Conservation (phyloP, 2,888 invertebrate species). For the Clanis bilineata region DNA sequence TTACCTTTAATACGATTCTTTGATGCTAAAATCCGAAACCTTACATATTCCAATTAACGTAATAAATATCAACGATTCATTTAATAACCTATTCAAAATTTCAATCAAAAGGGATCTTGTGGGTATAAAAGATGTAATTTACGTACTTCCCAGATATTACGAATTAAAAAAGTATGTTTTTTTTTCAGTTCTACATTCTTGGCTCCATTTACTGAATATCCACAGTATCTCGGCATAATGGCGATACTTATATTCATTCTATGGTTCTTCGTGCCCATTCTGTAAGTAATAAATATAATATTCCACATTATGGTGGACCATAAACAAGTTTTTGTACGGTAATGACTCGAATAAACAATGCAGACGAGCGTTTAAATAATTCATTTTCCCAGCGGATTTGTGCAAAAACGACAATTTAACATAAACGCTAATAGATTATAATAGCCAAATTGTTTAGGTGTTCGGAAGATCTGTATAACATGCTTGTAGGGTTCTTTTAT, state of each 20-base stretch:
- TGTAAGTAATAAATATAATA: conserved; percentile 72
- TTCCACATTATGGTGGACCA: conserved; percentile 13
- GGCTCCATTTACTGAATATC: conserved; percentile 82
- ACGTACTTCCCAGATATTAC: no score
- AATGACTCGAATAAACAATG: conserved; percentile 14
- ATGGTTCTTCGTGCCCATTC: conserved; percentile 84
- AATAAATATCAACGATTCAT: background rate
- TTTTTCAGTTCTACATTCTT: conserved; percentile 80
- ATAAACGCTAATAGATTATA: background rate
- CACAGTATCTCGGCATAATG: conserved; percentile 85
- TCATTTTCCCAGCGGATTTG: conserved; percentile 6
- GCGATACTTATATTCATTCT: conserved; percentile 83
- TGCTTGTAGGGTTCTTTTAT: no score
- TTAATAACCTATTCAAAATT: background rate
- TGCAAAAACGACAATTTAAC: background rate
- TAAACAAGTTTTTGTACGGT: conserved; percentile 15
- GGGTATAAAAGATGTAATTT: background rate
- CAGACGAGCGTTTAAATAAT: conserved; percentile 9
- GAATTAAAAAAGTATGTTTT: no score
- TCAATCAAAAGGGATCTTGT: conserved; percentile 1
- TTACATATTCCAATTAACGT: background rate
- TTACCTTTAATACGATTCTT: background rate
- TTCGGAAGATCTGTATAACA: background rate
- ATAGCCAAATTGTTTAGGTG: background rate
- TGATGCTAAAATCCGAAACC: background rate